phyloP scores from a whole-genome alignment of 2,888 invertebrate species.

The Achlya flavicornis region DNA sequence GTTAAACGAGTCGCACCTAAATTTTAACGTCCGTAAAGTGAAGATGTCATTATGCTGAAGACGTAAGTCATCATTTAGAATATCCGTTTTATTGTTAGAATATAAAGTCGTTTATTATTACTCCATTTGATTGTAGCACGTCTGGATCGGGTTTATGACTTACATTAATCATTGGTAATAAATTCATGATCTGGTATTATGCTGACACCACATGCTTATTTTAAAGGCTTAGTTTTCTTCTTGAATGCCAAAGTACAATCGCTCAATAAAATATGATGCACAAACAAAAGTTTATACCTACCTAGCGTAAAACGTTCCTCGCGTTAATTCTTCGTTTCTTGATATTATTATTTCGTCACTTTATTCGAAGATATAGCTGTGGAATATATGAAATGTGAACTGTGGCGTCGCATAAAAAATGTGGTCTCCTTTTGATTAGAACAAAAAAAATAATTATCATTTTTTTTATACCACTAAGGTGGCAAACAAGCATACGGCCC shows the following conservation, averaged over 20 bases:
- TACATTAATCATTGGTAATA: constrained; percentile 38
- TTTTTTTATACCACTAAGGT: no score
- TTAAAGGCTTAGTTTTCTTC: not conserved
- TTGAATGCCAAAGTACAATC: not conserved
- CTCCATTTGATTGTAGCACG: constrained; percentile 68
- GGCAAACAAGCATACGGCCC: no score
- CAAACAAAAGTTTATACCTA: no score
- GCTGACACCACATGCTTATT: not conserved
- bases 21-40: constrained; percentile 73
- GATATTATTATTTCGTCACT: no score
- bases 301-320: no score
- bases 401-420: no score
- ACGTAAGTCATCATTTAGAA: constrained; percentile 71
- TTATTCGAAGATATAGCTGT: no score
- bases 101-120: constrained; percentile 75
- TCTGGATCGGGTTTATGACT: constrained; percentile 60
- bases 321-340: no score
- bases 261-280: no score
- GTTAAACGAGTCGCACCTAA: constrained; percentile 63
- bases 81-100: constrained; percentile 78
- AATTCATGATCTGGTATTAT: constrained; percentile 18
- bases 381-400: no score
- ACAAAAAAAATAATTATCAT: no score
- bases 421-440: no score
- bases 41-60: constrained; percentile 68